phyloP scores from a whole-genome alignment of 2,888 invertebrate species.

The Rhingia rostrata region DNA sequence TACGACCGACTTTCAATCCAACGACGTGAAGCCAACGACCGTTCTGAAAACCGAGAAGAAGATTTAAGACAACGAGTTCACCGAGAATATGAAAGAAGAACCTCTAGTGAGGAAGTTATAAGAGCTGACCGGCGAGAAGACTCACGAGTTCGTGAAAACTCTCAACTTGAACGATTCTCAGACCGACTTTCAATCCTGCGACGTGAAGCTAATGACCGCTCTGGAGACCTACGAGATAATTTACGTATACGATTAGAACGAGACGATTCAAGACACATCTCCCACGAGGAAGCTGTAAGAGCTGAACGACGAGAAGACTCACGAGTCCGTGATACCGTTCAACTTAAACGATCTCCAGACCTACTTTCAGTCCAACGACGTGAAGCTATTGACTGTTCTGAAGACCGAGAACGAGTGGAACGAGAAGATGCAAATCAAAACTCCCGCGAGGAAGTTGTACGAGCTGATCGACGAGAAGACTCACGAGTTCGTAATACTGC shows the following conservation, averaged over 20 bases:
- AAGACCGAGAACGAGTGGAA: conserved; percentile 23
- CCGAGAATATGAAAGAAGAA: background rate
- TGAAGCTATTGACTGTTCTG: background rate
- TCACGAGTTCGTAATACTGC: background rate
- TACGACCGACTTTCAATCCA: background rate
- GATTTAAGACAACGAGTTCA: background rate
- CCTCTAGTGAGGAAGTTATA: background rate
- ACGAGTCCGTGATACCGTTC: background rate
- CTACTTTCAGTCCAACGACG: background rate
- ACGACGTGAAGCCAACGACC: background rate
- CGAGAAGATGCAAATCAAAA: background rate
- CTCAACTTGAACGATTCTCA: background rate
- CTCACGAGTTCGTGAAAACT: background rate
- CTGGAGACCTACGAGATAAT: background rate
- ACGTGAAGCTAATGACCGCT: background rate
- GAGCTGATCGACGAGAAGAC: conserved; percentile 21
- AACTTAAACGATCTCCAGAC: background rate
- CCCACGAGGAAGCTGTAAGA: conserved; percentile 8
- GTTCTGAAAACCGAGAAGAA: background rate
- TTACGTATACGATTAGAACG: background rate
- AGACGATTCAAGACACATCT: background rate
- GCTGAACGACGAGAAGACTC: conserved; percentile 11
- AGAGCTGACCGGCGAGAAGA: background rate
- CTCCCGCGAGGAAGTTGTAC: background rate
- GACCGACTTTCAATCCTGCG: background rate